Evolutionary conservation across 2,888 invertebrate species (phyloP), one percentile per base, ranked within the genome.

Genomic region (Morpho deidamia): DNA sequence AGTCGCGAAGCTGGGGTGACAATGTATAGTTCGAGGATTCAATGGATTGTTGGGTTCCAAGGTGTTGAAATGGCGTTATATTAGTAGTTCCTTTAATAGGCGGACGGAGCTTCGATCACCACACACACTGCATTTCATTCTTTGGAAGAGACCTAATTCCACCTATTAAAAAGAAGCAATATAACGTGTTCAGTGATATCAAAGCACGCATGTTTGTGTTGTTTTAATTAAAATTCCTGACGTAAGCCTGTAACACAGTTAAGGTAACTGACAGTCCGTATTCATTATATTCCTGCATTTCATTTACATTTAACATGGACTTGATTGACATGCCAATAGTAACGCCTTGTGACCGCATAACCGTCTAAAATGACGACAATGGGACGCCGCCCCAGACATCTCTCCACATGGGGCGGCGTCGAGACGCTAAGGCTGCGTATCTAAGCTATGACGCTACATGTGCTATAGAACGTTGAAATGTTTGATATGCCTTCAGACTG

Each of bases 241-340:
- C 42, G 34, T 47, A 51, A 56, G 41, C 51, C 11, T 49, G 32
- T 58, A 51, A 64, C 72, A 81, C 83, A 82, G 79, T 80, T 49
- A n/a, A n/a, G n/a, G n/a, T n/a, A n/a, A 40, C 14, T n/a, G 10
- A 44, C 80, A 82, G 82, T 81, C 81, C 78, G 76, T 75, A 78
- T 79, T 78, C 80, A 77, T 82, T 78, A 79, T 79, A 80, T 78
- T 77, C 73, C 69, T 76, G 76, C 72, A 74, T 76, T 81, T 81
- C 80, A 84, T 85, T 83, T 83, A 74, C 81, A 83, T 84, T 75
- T 72, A 79, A 80, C 82, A 50, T 53, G 51, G 80, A 75, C 71
- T 74, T 71, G 64, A 64, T 67, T 67, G 71, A 69, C 72, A 68
- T 72, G 74, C 68, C 69, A 65, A 66, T 67, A 60, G 60, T 62